Evolutionary conservation across 2,888 invertebrate species (phyloP), one percentile per base, ranked within the genome.

Genomic region (Epirrhoe alternata): DNA sequence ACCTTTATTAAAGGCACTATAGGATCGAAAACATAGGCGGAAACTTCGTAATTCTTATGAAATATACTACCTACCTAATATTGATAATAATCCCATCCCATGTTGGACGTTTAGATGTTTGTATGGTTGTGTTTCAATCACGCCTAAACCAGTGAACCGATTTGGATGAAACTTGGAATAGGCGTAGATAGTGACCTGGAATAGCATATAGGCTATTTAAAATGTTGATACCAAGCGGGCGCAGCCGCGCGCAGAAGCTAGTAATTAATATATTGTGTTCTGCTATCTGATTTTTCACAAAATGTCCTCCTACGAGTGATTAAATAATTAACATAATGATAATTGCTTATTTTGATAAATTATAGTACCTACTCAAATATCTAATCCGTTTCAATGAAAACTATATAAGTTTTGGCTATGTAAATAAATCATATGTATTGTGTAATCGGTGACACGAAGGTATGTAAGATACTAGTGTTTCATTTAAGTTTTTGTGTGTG

Each of bases 81-180:
- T 56, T 30, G 35, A 51, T 51, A 59, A 59, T 1, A 0, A 59
- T n/a, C n/a, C n/a, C n/a, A n/a, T n/a, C n/a, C n/a, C n/a, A n/a
- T n/a, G n/a, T n/a, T n/a, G n/a, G n/a, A n/a, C n/a, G n/a, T n/a
- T n/a, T n/a, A n/a, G n/a, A n/a, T n/a, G n/a, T n/a, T n/a, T n/a
- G n/a, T n/a, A n/a, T n/a, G n/a, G n/a, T n/a, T n/a, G n/a, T n/a
- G n/a, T n/a, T n/a, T n/a, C n/a, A n/a, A n/a, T n/a, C n/a, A n/a
- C n/a, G n/a, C n/a, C n/a, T n/a, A n/a, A n/a, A n/a, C n/a, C n/a
- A n/a, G n/a, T n/a, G n/a, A n/a, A n/a, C n/a, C n/a, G n/a, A n/a
- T n/a, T n/a, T n/a, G n/a, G n/a, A n/a, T n/a, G n/a, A n/a, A n/a
- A n/a, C n/a, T n/a, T n/a, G n/a, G n/a, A n/a, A n/a, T n/a, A n/a